Evolutionary conservation across 2,888 invertebrate species (phyloP), one percentile per base, ranked within the genome.

Genomic region (Carpatolechia fugitivella): DNA sequence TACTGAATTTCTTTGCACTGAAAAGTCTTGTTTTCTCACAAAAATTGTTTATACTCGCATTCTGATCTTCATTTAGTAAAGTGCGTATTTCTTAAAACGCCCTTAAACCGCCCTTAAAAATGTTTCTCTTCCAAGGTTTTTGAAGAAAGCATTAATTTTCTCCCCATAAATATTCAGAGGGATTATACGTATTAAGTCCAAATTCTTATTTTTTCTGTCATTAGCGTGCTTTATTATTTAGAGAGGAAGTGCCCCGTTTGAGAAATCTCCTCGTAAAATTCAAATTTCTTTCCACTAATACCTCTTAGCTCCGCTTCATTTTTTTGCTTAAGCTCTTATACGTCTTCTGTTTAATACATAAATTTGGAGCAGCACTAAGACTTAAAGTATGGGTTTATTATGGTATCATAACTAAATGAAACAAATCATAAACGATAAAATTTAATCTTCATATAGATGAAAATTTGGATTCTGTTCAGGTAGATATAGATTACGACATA

Each of bases 201-300:
- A 54, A 59, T 59, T 56, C 49, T 56, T 33, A 47, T 61, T 66
- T 65, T 63, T 60, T 59, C 57, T 60, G 59, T 65, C 64, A 64
- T 66, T 65, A 66, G 58, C 55, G 54, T 58, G 59, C 58, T 66
- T 67, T 60, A 64, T 65, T 66, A 69, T 63, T 63, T 61, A 66
- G 60, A 57, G 60, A 40, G 61, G 55, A 58, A 59, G 57, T 60
- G 41, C 52, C 38, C 54, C 38, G 36, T 44, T 33, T 46, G 40
- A 47, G 44, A 46, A 52, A 58, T 33, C 55, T 53, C 47, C 62
- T 62, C 60, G 54, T 63, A 60, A 64, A 62, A 62, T 62, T 62
- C 61, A 62, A 64, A 65, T 65, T 59, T 54, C 36, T 33, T 35
- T 24, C 29, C 56, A 55, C 55, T 61, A 62, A 63, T 62, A 56